Base-by-base conservation (phyloP, 2,888 invertebrate genomes). In the Amphipyra berbera region DNA sequence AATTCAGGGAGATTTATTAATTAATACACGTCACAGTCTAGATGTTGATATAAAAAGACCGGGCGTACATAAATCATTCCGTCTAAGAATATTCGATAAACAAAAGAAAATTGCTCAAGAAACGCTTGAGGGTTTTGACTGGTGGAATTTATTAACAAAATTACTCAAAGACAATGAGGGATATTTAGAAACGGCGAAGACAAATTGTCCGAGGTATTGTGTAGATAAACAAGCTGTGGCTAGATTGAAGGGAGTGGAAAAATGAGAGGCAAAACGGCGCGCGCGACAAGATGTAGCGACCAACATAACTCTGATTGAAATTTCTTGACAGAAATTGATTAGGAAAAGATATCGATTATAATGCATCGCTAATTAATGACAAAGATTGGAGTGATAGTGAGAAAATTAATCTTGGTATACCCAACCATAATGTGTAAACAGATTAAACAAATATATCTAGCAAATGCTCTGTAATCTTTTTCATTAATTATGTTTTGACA, bases 131-230 rank as follows among this genome's bases (percentile, higher is more conserved):
- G 87, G 88, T 88, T 91, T 87, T 89, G 90, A 91, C 89, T 90
- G 87, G 84, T 84, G 83, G 86, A 88, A 92, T 91, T 93, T 93
- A 92, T 92, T 91, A 90, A 90, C 86, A 86, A 86, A 93, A 93
- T 93, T 91, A 92, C 87, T 93, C 91, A 90, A 89, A 91, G 90
- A 92, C 92, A 93, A 92, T 90, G 90, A 88, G 86, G 85, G 88
- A 91, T 91, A 90, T 92, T 92, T 89, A 88, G 90, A 89, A 86
- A 85, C 85, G 87, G 88, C 83, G 85, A 90, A 91, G 91, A 93
- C 90, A 92, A 92, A 93, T 93, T 88, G 89, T 83, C 77, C 74
- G 82, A 85, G 84, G 85, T 84, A 89, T 90, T 91, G 89, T 89
- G 82, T 84, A 85, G 88, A 90, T 92, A 91, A 91, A 88, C 88